Conservation (phyloP, 2,797 vertebrate genomes). For the Lindbergichthys nudifrons region DNA sequence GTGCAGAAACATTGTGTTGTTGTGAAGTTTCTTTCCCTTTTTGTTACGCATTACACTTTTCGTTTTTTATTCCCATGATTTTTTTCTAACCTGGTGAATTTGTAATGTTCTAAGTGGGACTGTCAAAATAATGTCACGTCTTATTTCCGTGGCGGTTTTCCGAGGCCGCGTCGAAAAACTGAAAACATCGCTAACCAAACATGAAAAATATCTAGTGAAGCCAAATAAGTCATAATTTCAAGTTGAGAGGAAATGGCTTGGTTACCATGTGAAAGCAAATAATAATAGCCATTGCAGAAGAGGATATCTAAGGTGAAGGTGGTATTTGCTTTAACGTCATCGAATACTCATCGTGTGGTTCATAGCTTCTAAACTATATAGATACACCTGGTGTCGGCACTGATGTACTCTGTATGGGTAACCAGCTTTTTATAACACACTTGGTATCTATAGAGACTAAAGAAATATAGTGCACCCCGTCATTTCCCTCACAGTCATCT, state of each 20-base stretch:
- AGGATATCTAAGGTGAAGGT: conserved; percentile 88
- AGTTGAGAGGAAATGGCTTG: conserved; percentile 97
- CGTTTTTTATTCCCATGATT: conserved; percentile 70
- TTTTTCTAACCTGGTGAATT: conserved; percentile 89
- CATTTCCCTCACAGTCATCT: conserved; percentile 77
- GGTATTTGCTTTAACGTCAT: conserved; percentile 83
- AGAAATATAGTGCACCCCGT: conserved; percentile 55
- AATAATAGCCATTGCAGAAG: conserved; percentile 97
- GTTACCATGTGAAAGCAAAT: conserved; percentile 96
- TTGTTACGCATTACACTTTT: conserved; percentile 70
- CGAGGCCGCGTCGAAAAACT: conserved; percentile 92
- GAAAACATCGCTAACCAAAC: conserved; percentile 98
- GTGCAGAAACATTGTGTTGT: conserved; percentile 94
- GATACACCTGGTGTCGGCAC: conserved; percentile 45
- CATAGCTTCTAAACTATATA: conserved; percentile 67
- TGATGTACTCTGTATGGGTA: conserved; percentile 55
- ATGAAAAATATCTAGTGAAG: conserved; percentile 99
- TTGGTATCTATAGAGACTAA: conserved; percentile 62
- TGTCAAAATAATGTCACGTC: conserved; percentile 92
- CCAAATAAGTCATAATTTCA: conserved; percentile 99
- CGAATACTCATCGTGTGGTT: conserved; percentile 66
- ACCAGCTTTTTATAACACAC: conserved; percentile 70
- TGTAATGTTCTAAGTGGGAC: conserved; percentile 91
- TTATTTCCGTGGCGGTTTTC: conserved; percentile 81
- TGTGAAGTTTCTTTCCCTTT: conserved; percentile 83